Evolutionary conservation across 2,888 invertebrate species (phyloP).

Genomic region (Leptinotarsa peninsularis): DNA sequence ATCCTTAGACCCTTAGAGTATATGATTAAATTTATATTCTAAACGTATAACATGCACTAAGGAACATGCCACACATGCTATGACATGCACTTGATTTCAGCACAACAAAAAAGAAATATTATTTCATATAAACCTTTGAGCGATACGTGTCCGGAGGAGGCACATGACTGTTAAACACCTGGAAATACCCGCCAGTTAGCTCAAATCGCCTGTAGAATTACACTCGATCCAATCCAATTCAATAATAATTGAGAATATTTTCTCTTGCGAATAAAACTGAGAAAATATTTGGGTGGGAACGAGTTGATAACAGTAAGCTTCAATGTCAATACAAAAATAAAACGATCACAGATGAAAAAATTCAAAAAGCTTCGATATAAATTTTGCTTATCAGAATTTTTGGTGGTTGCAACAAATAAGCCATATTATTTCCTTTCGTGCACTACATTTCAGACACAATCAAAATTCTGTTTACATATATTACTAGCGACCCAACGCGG

Average conservation of each 20-base stretch:
- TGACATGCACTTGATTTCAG: constrained; percentile 52
- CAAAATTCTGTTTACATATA: not conserved
- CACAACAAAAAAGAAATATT: constrained; percentile 61
- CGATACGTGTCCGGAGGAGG: constrained; percentile 92
- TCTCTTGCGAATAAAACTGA: constrained; percentile 30
- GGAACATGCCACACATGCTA: constrained; percentile 59
- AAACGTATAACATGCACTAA: constrained; percentile 49
- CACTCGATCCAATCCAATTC: constrained; percentile 32
- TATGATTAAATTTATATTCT: constrained; percentile 29
- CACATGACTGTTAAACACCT: constrained; percentile 96
- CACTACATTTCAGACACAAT: not conserved
- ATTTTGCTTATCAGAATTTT: constrained; percentile 22
- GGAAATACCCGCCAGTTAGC: constrained; percentile 70
- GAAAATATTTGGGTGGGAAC: constrained; percentile 29
- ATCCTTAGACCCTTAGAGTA: not conserved
- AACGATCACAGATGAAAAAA: constrained; percentile 33
- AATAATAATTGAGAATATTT: not conserved
- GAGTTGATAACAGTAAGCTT: constrained; percentile 29
- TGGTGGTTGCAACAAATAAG: constrained; percentile 39
- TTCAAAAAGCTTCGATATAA: constrained; percentile 34
- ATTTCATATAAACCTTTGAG: constrained; percentile 84
- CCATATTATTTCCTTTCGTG: constrained; percentile 40
- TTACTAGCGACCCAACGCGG: no score
- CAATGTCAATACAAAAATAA: constrained; percentile 40
- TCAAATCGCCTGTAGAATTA: constrained; percentile 40